phyloP scores from a whole-genome alignment of 2,797 vertebrate genomes.

The Anguilla anguilla region DNA sequence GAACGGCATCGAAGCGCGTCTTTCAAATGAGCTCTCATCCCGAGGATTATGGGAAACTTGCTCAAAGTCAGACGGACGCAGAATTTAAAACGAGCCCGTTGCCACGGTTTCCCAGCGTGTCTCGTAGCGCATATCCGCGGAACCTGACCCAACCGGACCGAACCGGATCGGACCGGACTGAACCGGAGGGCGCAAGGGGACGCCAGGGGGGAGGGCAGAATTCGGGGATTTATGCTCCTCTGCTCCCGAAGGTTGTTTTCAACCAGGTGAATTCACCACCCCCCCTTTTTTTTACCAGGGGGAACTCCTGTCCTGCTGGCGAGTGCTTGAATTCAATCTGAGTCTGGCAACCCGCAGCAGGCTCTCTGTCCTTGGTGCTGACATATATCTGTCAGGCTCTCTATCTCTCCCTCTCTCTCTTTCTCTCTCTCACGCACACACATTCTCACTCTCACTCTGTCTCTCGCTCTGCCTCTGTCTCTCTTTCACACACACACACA shows the following conservation, averaged over 20 bases:
- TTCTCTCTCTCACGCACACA: background rate
- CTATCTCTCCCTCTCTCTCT: background rate
- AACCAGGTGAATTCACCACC: background rate
- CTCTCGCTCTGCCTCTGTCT: too few species aligned
- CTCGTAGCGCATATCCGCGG: background rate
- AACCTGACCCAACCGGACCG: background rate
- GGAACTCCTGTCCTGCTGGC: background rate
- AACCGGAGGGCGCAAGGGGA: background rate
- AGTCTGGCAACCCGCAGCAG: background rate
- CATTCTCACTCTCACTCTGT: background rate
- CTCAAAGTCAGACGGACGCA: background rate
- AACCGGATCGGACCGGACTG: background rate
- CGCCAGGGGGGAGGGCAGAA: background rate
- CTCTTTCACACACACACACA: too few species aligned
- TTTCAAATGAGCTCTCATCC: background rate
- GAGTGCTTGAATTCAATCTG: background rate
- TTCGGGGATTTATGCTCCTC: background rate
- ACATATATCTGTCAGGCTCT: background rate
- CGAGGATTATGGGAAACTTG: background rate
- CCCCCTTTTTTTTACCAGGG: background rate
- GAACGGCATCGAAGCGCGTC: background rate
- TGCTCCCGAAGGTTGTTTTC: background rate
- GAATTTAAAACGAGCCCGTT: background rate
- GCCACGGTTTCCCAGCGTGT: background rate
- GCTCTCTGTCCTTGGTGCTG: background rate